Evolutionary conservation across 2,113 vertebrate species (phyloP).

Genomic region (Symphodus melops): DNA sequence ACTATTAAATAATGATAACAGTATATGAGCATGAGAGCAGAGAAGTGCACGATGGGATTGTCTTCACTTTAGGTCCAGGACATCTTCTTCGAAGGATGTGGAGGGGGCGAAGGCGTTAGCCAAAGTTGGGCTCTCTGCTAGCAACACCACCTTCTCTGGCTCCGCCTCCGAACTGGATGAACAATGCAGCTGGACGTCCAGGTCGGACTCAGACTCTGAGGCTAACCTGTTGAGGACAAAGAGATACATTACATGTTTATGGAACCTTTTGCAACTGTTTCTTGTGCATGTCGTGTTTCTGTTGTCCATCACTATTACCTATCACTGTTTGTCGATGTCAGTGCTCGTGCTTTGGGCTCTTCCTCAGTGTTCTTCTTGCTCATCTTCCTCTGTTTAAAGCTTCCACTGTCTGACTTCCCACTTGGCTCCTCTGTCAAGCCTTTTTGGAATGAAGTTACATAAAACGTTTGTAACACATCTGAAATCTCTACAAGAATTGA

Average conservation of each 20-base stretch:
- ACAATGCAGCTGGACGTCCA: slow-evolving; percentile 83
- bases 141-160: slow-evolving; percentile 74
- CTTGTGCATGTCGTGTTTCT: neutral
- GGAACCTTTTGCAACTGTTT: neutral
- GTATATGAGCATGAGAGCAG: slow-evolving; percentile 62
- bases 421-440: slow-evolving; percentile 91
- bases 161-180: slow-evolving; percentile 85
- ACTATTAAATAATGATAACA: slow-evolving; percentile 39
- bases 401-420: slow-evolving; percentile 85
- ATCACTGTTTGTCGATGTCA: slow-evolving; percentile 91
- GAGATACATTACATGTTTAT: neutral
- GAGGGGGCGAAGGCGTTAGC: slow-evolving; percentile 83
- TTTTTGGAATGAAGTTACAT: slow-evolving; percentile 53
- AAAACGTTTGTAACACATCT: neutral
- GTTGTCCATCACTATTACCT: slow-evolving; percentile 84
- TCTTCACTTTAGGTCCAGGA: slow-evolving; percentile 95
- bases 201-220: slow-evolving; percentile 85
- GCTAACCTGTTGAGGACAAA: slow-evolving; percentile 81
- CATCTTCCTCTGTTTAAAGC: slow-evolving; percentile 86
- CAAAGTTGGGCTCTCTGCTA: slow-evolving; percentile 83
- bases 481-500: neutral
- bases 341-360: slow-evolving; percentile 82
- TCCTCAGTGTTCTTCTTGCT: slow-evolving; percentile 86
- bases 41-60: slow-evolving; percentile 75
- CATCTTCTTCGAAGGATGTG: slow-evolving; percentile 91